Conservation (phyloP, 2,113 vertebrate genomes). For the Empidonax traillii region DNA sequence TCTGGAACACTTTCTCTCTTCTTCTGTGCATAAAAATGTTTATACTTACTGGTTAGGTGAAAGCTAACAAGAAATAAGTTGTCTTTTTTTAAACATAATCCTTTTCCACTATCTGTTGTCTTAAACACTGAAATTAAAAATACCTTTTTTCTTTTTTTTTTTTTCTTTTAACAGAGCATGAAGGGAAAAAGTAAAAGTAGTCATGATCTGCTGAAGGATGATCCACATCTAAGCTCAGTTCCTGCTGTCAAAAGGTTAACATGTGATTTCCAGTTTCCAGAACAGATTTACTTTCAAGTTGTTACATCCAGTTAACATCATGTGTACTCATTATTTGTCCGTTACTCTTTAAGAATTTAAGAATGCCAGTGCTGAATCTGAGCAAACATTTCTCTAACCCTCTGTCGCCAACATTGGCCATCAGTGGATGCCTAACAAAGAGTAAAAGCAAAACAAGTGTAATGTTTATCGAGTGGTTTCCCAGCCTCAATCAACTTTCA, state of each 20-base stretch:
- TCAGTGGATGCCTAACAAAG: not conserved
- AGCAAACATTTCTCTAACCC: not conserved
- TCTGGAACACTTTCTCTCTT: not conserved
- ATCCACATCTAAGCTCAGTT: constrained; percentile 91
- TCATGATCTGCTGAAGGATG: constrained; percentile 94
- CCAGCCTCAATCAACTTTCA: not conserved
- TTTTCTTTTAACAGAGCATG: constrained; percentile 79
- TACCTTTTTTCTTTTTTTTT: not conserved
- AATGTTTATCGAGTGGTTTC: not conserved
- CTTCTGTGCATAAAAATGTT: not conserved
- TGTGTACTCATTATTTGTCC: not conserved
- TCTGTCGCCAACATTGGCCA: not conserved
- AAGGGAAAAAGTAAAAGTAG: constrained; percentile 99
- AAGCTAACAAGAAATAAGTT: not conserved
- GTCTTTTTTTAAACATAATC: not conserved
- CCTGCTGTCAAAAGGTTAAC: constrained; percentile 88
- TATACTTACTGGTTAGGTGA: not conserved
- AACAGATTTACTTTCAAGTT: not conserved
- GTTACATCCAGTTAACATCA: not conserved
- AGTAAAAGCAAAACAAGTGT: not conserved
- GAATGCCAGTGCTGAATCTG: not conserved
- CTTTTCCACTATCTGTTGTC: not conserved
- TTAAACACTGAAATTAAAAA: not conserved
- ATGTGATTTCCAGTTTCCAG: not conserved
- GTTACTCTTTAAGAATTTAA: not conserved